These are phyloP conservation scores for Phenganax stokvisi DNA, from an alignment of 92 coral and sea anemone species.

Conservation along the genomic window DNA sequence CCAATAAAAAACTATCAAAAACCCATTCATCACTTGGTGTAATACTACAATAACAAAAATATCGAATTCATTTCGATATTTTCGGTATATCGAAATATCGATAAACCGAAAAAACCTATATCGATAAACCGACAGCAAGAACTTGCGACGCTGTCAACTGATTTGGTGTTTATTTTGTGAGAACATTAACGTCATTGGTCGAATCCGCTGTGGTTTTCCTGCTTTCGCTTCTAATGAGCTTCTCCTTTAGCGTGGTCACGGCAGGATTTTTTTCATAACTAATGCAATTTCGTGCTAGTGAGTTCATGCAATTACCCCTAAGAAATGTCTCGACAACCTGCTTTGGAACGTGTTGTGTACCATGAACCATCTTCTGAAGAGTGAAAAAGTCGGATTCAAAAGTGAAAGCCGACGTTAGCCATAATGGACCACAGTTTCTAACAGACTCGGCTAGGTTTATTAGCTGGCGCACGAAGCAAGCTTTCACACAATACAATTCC, in stretches of 20 bases:
- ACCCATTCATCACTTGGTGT: too few relatives aligned
- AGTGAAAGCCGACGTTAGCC: slow-evolving; percentile 7
- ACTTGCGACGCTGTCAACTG: slow-evolving; percentile 9
- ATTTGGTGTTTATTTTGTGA: neutral
- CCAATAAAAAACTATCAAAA: too few relatives aligned
- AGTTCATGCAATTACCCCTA: neutral
- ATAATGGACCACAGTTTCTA: slow-evolving; percentile 22
- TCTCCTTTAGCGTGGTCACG: neutral
- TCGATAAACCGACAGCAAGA: neutral
- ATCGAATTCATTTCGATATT: too few relatives aligned
- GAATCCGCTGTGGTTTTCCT: neutral
- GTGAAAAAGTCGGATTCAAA: neutral
- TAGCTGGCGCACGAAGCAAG: slow-evolving; percentile 3
- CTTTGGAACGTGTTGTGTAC: slow-evolving; percentile 22
- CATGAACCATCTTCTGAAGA: slow-evolving; percentile 9
- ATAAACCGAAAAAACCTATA: too few relatives aligned
- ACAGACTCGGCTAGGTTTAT: slow-evolving; percentile 5
- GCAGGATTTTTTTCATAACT: neutral
- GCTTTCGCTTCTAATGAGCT: neutral
- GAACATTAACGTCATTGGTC: neutral
- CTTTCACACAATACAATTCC: slow-evolving; percentile 1
- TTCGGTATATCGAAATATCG: too few relatives aligned
- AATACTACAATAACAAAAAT: too few relatives aligned
- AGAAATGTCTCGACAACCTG: slow-evolving; percentile 10
- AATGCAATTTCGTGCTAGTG: neutral